Conservation (phyloP, 2,113 vertebrate species). For the Talpa occidentalis region DNA sequence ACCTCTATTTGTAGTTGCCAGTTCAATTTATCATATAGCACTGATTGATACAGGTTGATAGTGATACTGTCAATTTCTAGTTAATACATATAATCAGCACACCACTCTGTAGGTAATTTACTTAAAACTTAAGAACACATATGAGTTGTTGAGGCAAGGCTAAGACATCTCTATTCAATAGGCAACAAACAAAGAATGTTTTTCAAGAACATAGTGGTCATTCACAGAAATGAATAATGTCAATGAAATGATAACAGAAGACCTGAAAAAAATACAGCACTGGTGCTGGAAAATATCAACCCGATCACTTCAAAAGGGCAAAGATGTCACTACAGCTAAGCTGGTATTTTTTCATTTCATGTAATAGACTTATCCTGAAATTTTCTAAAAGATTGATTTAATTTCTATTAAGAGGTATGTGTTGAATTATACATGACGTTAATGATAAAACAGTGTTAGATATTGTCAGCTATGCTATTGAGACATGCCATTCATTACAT, state of each 20-base stretch:
- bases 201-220: neutral
- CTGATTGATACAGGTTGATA: neutral
- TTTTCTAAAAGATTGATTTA: neutral
- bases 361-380: conserved; percentile 50
- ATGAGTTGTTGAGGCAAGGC: neutral
- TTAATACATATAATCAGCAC: neutral
- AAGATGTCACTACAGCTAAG: neutral
- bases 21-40: neutral
- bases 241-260: neutral
- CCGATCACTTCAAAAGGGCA: conserved; percentile 1
- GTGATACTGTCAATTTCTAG: neutral
- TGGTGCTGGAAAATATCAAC: conserved; percentile 20
- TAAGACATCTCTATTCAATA: conserved; percentile 13
- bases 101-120: neutral
- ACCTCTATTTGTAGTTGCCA: neutral
- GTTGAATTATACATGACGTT: conserved; percentile 66
- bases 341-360: conserved; percentile 40
- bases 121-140: neutral
- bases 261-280: neutral
- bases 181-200: neutral
- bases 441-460: conserved; percentile 20
- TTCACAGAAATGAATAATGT: neutral
- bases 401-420: conserved; percentile 56
- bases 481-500: conserved; percentile 36
- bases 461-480: conserved; percentile 39